A percentile compares a stretch with the other conserved stretches of the same genome.
These are phyloP conservation scores for Cossypha polioptera DNA, from an alignment of 2,797 vertebrate species.

Conservation along the genomic window DNA sequence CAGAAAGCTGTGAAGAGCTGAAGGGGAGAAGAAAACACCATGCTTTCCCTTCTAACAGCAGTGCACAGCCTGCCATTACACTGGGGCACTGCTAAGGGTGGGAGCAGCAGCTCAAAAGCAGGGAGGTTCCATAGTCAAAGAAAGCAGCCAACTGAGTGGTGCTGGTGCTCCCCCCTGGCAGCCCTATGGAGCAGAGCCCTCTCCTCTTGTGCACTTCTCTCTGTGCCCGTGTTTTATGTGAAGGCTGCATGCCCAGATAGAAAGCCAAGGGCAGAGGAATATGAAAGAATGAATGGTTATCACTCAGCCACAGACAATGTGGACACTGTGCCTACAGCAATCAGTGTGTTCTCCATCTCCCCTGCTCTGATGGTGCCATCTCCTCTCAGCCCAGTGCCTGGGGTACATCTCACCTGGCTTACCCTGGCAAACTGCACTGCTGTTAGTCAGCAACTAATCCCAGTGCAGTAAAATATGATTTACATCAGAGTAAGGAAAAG, in stretches of 20 bases:
- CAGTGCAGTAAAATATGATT: background rate
- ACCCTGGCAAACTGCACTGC: background rate
- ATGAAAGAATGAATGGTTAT: background rate
- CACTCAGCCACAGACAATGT: background rate
- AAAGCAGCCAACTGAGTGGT: background rate
- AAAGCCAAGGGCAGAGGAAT: background rate
- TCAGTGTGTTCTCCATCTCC: background rate
- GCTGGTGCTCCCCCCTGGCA: background rate
- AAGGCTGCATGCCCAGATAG: rapidly evolving
- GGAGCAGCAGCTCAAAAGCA: background rate
- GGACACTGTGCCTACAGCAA: background rate
- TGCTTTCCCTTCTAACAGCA: background rate
- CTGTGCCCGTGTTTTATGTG: background rate
- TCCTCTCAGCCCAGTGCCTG: background rate
- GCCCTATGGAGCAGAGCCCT: rapidly evolving
- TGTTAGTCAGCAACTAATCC: background rate
- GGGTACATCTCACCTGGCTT: background rate
- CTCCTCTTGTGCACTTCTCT: background rate
- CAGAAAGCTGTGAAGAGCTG: background rate
- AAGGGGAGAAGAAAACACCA: background rate
- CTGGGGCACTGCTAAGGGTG: background rate
- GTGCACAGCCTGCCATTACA: background rate
- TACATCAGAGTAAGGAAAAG: background rate
- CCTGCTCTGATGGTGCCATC: background rate
- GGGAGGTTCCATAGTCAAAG: background rate